These are phyloP conservation scores for Platalea minor DNA, from an alignment of 2,797 vertebrate species.

Conservation along the genomic window DNA sequence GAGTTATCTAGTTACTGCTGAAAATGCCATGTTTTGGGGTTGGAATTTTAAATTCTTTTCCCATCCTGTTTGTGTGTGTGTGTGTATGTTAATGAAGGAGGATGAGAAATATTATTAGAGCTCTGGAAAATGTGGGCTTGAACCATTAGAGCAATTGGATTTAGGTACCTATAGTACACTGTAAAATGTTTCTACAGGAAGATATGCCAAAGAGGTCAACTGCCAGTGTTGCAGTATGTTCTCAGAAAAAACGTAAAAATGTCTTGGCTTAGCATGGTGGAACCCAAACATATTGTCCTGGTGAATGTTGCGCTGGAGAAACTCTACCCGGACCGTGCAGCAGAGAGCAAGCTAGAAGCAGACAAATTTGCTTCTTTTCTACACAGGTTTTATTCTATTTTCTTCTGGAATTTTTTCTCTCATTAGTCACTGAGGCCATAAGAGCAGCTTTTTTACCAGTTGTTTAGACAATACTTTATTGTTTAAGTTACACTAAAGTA, in stretches of 20 bases:
- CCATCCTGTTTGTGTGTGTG: background rate
- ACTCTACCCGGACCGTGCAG: background rate
- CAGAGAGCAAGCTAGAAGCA: background rate
- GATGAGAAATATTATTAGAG: background rate
- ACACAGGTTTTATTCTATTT: background rate
- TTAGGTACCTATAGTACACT: background rate
- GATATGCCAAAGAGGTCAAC: background rate
- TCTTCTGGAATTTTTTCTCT: background rate
- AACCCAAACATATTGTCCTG: background rate
- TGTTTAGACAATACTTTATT: background rate
- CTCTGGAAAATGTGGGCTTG: background rate
- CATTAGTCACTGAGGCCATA: background rate
- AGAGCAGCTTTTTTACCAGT: background rate
- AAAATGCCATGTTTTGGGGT: background rate
- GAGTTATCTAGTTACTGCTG: background rate
- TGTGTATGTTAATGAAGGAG: background rate
- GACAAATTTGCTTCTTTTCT: background rate
- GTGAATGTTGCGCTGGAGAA: background rate
- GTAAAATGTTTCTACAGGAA: background rate
- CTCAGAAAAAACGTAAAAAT: background rate
- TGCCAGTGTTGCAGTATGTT: background rate
- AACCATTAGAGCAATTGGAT: background rate
- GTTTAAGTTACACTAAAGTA: background rate
- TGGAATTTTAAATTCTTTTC: background rate
- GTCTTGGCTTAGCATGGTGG: background rate